Conservation (phyloP, 92 coral and sea anemone species). For the Phenganax stokvisi region DNA sequence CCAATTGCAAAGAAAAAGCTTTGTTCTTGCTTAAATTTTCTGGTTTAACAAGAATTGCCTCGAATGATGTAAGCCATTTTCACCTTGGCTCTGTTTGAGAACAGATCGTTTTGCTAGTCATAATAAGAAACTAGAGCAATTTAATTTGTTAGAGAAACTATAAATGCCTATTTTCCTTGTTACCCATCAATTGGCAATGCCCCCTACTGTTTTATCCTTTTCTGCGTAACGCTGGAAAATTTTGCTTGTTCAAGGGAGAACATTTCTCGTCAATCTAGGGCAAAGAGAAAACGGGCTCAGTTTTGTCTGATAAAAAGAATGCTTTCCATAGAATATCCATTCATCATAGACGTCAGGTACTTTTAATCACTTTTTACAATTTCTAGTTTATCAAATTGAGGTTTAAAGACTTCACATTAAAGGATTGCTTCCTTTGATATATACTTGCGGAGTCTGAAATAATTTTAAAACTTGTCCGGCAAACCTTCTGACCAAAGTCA, state of each 20-base stretch:
- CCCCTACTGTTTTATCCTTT: too few relatives aligned
- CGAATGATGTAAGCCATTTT: slow-evolving; percentile 53
- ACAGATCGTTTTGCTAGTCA: too few relatives aligned
- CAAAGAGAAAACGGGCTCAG: slow-evolving; percentile 4
- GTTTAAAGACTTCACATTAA: not conserved
- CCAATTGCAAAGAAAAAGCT: slow-evolving; percentile 78
- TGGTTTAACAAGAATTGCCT: slow-evolving; percentile 81
- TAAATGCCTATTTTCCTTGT: too few relatives aligned
- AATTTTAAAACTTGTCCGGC: too few relatives aligned
- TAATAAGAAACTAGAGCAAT: too few relatives aligned
- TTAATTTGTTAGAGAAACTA: too few relatives aligned
- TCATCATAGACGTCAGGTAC: slow-evolving; percentile 40
- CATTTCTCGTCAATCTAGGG: not conserved
- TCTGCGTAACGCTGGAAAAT: too few relatives aligned
- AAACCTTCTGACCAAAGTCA: too few relatives aligned
- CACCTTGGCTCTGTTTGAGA: too few relatives aligned
- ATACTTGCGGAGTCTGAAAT: too few relatives aligned
- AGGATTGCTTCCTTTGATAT: not conserved
- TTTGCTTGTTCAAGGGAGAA: too few relatives aligned
- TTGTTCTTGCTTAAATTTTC: slow-evolving; percentile 88
- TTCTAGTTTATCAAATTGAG: not conserved
- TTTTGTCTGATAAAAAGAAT: not conserved
- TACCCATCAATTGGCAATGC: too few relatives aligned
- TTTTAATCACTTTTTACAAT: not conserved
- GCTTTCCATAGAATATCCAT: slow-evolving; percentile 29